These are phyloP conservation scores for Apus apus DNA, from an alignment of 2,113 vertebrate species.

Conservation along the genomic window DNA sequence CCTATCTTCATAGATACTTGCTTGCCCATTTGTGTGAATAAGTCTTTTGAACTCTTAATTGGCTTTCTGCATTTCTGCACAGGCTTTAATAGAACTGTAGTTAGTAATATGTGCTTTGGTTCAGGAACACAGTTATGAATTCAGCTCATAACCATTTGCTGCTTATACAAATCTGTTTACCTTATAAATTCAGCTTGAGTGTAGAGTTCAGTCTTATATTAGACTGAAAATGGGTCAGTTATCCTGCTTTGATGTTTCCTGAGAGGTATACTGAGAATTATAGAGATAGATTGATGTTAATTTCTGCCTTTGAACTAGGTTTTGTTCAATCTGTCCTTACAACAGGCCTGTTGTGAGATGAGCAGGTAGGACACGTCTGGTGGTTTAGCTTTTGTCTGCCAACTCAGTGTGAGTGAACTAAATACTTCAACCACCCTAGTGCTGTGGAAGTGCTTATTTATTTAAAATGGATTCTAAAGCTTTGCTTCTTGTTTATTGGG, in stretches of 20 bases:
- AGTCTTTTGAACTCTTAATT: background rate
- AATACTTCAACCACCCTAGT: slow-evolving; percentile 41
- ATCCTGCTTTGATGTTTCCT: background rate
- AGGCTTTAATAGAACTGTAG: background rate
- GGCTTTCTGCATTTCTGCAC: background rate
- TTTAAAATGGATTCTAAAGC: background rate
- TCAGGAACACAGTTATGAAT: background rate
- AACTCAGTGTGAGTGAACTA: slow-evolving; percentile 36
- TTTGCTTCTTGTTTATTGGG: background rate
- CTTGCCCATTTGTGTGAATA: background rate
- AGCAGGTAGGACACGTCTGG: slow-evolving; percentile 41
- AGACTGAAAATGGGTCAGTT: background rate
- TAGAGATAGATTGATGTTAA: background rate
- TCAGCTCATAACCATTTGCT: background rate
- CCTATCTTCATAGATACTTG: background rate
- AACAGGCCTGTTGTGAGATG: slow-evolving; percentile 18
- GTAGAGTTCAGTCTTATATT: background rate
- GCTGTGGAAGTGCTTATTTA: background rate
- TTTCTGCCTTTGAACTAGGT: background rate
- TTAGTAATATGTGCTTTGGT: background rate
- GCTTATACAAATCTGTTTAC: background rate
- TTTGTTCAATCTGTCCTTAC: background rate
- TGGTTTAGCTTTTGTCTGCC: slow-evolving; percentile 47
- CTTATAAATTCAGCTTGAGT: background rate
- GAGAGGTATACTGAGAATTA: background rate